Conservation (phyloP, 2,888 invertebrate genomes). For the Pandemis cinnamomeana region DNA sequence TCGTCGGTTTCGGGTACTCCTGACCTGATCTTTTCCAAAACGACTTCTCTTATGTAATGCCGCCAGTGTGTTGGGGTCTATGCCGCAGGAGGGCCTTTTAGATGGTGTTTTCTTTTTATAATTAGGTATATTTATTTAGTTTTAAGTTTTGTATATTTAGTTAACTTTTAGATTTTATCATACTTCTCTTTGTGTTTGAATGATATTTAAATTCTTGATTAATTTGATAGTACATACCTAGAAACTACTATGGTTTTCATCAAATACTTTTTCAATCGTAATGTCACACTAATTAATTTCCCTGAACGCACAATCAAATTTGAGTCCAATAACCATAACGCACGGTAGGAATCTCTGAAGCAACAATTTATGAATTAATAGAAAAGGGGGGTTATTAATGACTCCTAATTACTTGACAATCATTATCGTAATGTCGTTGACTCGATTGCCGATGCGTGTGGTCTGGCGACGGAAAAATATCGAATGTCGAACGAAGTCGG, state of each 20-base stretch:
- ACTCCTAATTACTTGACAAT: slow-evolving; percentile 26
- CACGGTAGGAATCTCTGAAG: neutral
- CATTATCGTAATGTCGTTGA: slow-evolving; percentile 29
- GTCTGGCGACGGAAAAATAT: slow-evolving; percentile 31
- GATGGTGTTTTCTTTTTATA: too few species aligned
- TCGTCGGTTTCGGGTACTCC: too few species aligned
- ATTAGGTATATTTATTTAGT: too few species aligned
- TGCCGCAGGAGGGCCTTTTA: too few species aligned
- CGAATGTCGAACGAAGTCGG: slow-evolving; percentile 28
- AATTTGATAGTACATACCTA: too few species aligned
- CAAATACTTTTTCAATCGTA: neutral
- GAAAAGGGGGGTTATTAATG: slow-evolving; percentile 30
- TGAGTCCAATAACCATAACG: neutral
- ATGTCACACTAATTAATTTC: neutral
- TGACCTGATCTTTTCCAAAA: too few species aligned
- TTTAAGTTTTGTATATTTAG: too few species aligned
- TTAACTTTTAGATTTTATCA: too few species aligned
- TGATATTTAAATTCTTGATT: too few species aligned
- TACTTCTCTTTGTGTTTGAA: too few species aligned
- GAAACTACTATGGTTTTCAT: neutral
- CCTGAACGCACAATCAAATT: neutral
- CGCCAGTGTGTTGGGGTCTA: too few species aligned
- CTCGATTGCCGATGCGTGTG: slow-evolving; percentile 34
- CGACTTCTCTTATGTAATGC: too few species aligned
- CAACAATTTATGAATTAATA: slow-evolving; percentile 14